Percentiles rank a stretch among this genome's conserved stretches.
phyloP scores from a whole-genome alignment of 2,113 vertebrate genomes.

The Trochalopteron elliotii region DNA sequence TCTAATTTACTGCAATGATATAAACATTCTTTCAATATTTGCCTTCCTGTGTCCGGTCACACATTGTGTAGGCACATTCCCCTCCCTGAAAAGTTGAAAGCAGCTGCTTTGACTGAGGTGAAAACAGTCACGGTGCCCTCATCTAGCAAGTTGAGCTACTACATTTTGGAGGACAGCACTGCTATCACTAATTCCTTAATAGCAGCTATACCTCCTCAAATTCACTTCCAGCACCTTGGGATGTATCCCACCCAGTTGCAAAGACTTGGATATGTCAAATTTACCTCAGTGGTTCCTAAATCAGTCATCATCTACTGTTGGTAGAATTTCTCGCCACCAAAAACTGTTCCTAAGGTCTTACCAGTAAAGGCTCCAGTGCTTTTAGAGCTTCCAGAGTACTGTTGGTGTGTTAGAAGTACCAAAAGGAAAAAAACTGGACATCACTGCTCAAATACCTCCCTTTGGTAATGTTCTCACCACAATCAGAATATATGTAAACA shows the following conservation, averaged over 20 bases:
- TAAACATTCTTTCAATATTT: not conserved
- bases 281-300: not conserved
- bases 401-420: not conserved
- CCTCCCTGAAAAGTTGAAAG: not conserved
- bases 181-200: not conserved
- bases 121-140: not conserved
- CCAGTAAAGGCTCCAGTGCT: not conserved
- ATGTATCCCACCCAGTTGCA: not conserved
- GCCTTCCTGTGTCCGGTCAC: not conserved
- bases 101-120: not conserved
- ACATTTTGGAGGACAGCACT: not conserved
- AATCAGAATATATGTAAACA: not conserved
- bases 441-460: not conserved
- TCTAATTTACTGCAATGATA: not conserved
- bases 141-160: not conserved
- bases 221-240: not conserved
- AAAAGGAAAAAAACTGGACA: not conserved
- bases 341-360: not conserved
- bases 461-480: not conserved
- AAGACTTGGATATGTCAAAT: not conserved
- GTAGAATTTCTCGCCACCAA: not conserved
- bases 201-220: not conserved
- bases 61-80: not conserved
- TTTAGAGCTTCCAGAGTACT: not conserved
- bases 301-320: not conserved